A percentile compares a stretch with the other conserved stretches of the same genome.
Evolutionary conservation across 92 coral and sea anemone species (phyloP).

Genomic region (Porites evermanni): DNA sequence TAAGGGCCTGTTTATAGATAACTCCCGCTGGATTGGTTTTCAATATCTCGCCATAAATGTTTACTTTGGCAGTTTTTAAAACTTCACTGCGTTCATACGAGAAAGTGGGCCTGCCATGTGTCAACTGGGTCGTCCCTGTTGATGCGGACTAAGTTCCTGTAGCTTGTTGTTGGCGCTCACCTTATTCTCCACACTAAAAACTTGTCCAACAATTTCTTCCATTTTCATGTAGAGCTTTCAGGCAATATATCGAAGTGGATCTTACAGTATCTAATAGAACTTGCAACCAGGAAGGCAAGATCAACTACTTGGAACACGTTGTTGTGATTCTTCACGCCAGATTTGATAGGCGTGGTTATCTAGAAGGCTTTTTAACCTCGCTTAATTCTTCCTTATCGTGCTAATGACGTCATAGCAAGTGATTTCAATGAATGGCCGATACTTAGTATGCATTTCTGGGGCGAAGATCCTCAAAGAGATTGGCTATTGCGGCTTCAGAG

Average conservation of each 20-base stretch:
- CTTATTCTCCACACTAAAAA: too few species aligned
- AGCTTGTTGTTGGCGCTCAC: too few species aligned
- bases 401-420: slow-evolving; percentile 32
- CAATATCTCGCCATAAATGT: too few species aligned
- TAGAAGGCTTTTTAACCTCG: slow-evolving; percentile 33
- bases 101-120: too few species aligned
- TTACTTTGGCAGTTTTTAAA: too few species aligned
- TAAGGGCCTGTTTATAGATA: too few species aligned
- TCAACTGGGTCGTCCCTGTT: too few species aligned
- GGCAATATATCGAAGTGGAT: neutral
- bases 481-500: slow-evolving; percentile 30
- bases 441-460: slow-evolving; percentile 46
- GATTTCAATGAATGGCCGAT: slow-evolving; percentile 37
- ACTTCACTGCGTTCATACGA: too few species aligned
- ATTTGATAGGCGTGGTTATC: slow-evolving; percentile 51
- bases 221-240: slow-evolving; percentile 1
- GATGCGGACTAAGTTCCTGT: too few species aligned
- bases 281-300: slow-evolving; percentile 11
- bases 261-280: slow-evolving; percentile 16
- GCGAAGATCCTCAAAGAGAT: slow-evolving; percentile 35
- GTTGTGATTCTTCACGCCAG: slow-evolving; percentile 27
- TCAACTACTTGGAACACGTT: slow-evolving; percentile 33
- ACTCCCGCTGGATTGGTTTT: too few species aligned
- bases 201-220: too few species aligned
- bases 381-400: slow-evolving; percentile 47